Evolutionary conservation across 2,113 vertebrate genomes (phyloP), one percentile per base, ranked within the genome.

Genomic region (Forbesichthys papilliferus): DNA sequence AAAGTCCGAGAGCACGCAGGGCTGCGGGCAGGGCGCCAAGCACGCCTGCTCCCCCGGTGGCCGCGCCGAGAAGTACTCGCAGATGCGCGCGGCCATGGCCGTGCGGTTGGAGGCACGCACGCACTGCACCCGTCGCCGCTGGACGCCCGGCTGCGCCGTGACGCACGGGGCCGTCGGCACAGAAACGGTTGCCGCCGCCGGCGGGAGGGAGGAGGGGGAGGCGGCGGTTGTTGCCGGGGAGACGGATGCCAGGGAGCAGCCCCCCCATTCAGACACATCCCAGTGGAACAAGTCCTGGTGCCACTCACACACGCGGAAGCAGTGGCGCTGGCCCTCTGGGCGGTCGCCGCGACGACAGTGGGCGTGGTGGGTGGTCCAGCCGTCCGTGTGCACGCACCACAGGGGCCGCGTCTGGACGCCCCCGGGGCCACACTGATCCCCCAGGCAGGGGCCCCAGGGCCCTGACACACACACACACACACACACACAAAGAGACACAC

Each of bases 251-350:
- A 96, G 93, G 47, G 92, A 75, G 0, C 98, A 99, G 48, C 58
- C 69, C 10, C 92, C 93, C 98, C 98, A 99, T 57, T 92, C 92
- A 0, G 95, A 95, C 14, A 93, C 87, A 51, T 98, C 95, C 98
- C 98, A 99, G 74, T 94, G 91, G 1, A 96, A 98, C 61, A 98
- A 93, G 77, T 95, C 94, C 48, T 94, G 90, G 84, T 99, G 97
- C 96, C 96, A 98, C 79, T 97, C 93, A 3, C 98, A 99, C 66
- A 98, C 94, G 65, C 94, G 95, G 75, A 99, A 99, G 82, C 97
- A 99, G 61, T 88, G 93, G 62, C 95, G 92, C 81, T 94, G 94
- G 88, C 84, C 93, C 46, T 95, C 94, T 0, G 96, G 97, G 16
- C 92, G 95, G 68, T 88, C 90, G 49, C 36, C 77, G 68, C 93